Percentiles rank a stretch among this genome's conserved stretches.
Evolutionary conservation across 2,888 invertebrate species (phyloP).

Genomic region (Automeris io): DNA sequence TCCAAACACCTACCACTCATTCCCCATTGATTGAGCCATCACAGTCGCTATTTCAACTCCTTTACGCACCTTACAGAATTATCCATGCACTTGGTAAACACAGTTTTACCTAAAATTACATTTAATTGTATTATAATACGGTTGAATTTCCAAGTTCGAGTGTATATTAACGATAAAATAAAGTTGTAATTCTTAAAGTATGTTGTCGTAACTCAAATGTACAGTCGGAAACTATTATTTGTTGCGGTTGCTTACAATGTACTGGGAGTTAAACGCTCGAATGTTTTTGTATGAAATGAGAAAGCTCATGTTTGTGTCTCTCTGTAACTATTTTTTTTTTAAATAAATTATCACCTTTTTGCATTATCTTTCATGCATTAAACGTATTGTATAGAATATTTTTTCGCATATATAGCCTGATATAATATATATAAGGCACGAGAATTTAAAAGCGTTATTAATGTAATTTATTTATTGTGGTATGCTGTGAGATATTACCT

Average conservation of each 20-base stretch:
- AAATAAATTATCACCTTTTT: too few relatives aligned
- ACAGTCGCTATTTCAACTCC: constrained; percentile 54
- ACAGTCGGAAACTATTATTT: constrained; percentile 69
- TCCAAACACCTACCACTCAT: constrained; percentile 51
- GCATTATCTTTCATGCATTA: too few relatives aligned
- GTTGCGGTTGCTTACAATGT: constrained; percentile 68
- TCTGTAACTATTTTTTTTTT: constrained; percentile 1
- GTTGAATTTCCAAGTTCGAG: background rate
- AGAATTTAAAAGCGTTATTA: too few relatives aligned
- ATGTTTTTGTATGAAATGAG: constrained; percentile 48
- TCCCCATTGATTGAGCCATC: constrained; percentile 69
- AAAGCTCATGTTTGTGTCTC: constrained; percentile 27
- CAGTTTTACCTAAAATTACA: background rate
- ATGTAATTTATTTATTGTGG: too few relatives aligned
- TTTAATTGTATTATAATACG: constrained; percentile 2
- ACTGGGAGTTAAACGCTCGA: constrained; percentile 52
- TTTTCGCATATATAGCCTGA: too few relatives aligned
- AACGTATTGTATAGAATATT: too few relatives aligned
- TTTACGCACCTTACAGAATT: constrained; percentile 35
- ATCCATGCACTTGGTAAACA: constrained; percentile 10
- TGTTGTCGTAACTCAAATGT: constrained; percentile 63
- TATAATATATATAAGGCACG: too few relatives aligned
- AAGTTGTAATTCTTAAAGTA: constrained; percentile 42
- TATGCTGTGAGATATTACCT: too few relatives aligned
- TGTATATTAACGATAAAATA: constrained; percentile 5